Conservation (phyloP, 2,888 invertebrate species). For the Toxonevra muliebris region DNA sequence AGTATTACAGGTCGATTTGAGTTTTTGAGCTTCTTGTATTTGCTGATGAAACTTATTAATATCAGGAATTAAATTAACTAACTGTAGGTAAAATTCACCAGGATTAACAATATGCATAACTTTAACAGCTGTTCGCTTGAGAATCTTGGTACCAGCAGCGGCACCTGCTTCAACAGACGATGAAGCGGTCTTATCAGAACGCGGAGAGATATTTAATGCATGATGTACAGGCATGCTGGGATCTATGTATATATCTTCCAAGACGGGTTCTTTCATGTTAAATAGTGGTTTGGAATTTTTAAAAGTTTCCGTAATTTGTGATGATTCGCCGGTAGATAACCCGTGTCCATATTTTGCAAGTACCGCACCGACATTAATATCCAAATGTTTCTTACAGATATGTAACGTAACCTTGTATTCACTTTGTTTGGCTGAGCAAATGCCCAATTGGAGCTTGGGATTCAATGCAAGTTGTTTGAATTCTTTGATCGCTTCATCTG, state of each 20-base stretch:
- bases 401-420: constrained; percentile 64
- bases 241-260: constrained; percentile 8
- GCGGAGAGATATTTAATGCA: constrained; percentile 15
- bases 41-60: constrained; percentile 67
- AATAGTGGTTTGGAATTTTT: constrained; percentile 27
- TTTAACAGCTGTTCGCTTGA: constrained; percentile 54
- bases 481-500: constrained; percentile 53
- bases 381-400: constrained; percentile 53
- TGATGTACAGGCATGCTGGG: neutral
- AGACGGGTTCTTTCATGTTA: neutral
- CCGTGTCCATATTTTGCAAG: constrained; percentile 68
- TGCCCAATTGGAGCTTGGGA: constrained; percentile 62
- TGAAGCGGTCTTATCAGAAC: neutral
- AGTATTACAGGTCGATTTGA: constrained; percentile 11
- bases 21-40: constrained; percentile 64
- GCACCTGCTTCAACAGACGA: neutral
- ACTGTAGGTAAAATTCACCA: constrained; percentile 70
- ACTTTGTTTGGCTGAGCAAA: constrained; percentile 46
- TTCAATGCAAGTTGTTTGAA: constrained; percentile 59
- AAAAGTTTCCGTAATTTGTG: constrained; percentile 34
- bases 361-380: constrained; percentile 67
- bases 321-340: constrained; percentile 64
- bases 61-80: constrained; percentile 65
- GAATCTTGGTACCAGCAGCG: constrained; percentile 3
- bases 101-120: constrained; percentile 69